These are phyloP conservation scores for Nycticebus coucang DNA, from an alignment of 2,113 vertebrate species.

Conservation along the genomic window DNA sequence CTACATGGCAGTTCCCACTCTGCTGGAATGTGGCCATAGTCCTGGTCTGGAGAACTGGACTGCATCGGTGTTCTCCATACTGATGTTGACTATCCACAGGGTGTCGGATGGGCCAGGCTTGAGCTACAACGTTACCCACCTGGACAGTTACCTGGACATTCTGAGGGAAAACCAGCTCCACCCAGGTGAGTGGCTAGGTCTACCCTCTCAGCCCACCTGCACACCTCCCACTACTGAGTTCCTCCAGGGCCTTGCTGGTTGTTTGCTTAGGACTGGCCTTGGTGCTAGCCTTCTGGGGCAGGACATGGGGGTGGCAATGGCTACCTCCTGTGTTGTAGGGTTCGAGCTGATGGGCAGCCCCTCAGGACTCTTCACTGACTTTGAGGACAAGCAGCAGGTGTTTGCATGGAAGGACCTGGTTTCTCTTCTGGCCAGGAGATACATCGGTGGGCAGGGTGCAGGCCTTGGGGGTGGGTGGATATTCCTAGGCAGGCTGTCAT, in stretches of 20 bases:
- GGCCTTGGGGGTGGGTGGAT: fast-evolving
- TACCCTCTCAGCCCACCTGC: neutral
- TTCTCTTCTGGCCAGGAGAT: constrained; percentile 89
- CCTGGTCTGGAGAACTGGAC: neutral
- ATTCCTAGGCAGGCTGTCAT: neutral
- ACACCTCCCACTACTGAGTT: neutral
- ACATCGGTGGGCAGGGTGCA: constrained; percentile 88
- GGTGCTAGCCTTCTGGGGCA: fast-evolving
- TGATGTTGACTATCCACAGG: constrained; percentile 52
- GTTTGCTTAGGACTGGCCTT: too few relatives aligned
- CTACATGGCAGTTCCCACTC: neutral
- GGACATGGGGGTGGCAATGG: fast-evolving
- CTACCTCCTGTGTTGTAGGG: constrained; percentile 82
- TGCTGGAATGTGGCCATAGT: neutral
- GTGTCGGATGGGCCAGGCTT: constrained; percentile 75
- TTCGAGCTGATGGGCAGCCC: constrained; percentile 99
- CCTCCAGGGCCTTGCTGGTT: neutral
- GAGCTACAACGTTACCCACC: constrained; percentile 92
- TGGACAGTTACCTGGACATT: constrained; percentile 92
- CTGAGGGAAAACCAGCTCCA: constrained; percentile 91
- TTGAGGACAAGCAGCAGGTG: constrained; percentile 93
- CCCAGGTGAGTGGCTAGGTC: constrained; percentile 87
- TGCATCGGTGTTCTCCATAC: neutral
- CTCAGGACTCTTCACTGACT: constrained; percentile 92
- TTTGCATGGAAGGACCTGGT: constrained; percentile 91